Percentiles rank a stretch among this genome's conserved stretches.
phyloP scores from a whole-genome alignment of 2,888 invertebrate genomes.

The Ashinkailepas kermadecensis region DNA sequence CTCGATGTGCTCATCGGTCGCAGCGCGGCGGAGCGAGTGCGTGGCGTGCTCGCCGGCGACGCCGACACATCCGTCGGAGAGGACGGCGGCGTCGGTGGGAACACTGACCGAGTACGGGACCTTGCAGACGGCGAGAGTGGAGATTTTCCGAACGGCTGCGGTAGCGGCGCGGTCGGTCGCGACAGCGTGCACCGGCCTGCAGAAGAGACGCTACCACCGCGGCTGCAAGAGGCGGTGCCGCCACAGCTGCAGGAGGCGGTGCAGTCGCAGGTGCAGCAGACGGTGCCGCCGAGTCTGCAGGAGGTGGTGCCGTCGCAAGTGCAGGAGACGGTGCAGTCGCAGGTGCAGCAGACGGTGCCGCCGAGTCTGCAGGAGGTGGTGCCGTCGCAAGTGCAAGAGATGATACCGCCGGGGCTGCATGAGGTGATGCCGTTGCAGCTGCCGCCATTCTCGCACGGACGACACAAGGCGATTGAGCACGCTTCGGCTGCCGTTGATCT shows the following conservation, averaged over 20 bases:
- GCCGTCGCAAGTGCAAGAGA: not conserved
- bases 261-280: not conserved
- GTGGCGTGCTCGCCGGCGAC: no score
- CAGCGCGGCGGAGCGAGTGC: not conserved
- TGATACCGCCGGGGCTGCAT: not conserved
- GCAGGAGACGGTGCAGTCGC: not conserved
- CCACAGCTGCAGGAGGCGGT: not conserved
- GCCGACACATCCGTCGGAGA: no score
- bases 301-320: not conserved
- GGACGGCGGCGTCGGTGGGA: no score
- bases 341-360: not conserved
- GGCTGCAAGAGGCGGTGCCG: no score
- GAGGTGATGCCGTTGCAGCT: not conserved
- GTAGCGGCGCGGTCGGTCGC: no score
- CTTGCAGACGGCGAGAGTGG: no score
- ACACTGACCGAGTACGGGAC: no score
- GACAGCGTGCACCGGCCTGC: no score
- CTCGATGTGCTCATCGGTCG: not conserved
- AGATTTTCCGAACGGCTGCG: no score
- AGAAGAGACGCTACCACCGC: no score
- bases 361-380: not conserved
- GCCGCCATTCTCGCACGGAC: not conserved
- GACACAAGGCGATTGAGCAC: not conserved
- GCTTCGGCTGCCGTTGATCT: conserved; percentile 28
- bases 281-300: not conserved